Evolutionary conservation across 1,140 invertebrate genomes (phyloP), one percentile per base, ranked within the genome.

Genomic region (Propsilocerus akamusi): DNA sequence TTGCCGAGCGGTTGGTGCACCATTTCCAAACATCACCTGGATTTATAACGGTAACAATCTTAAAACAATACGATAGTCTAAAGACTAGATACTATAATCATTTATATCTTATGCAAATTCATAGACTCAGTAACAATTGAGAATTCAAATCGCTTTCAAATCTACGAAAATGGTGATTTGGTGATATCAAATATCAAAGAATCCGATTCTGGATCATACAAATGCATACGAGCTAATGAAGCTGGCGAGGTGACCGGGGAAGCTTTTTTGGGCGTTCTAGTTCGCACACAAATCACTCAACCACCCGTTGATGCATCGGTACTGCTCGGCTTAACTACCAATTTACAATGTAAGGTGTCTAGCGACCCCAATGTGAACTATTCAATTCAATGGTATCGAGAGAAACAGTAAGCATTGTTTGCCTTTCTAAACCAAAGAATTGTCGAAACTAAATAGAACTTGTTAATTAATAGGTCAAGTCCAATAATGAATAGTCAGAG

Each of bases 311-410:
- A 95, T 63, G 86, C 84, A 3, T 77, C 79, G 55, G 87, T 93
- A 20, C 76, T 95, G 34, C 71, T 96, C 2, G 91, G 91, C 17
- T 82, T 91, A 47, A 91, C 85, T 25, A 91, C 91, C 2, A 83
- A 83, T 17, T 68, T 97, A 48, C 86, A 91, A 57, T 97, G 94
- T 69, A 89, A 86, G 71, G 84, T 96, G 24, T 90, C 83, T n/a
- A 86, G 83, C 59, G 92, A 96, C 68, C 81, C 86, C 20, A 80
- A 79, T 53, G 84, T 96, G n/a, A 77, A 81, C n/a, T 91, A 83
- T 58, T 80, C 83, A 54, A 80, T 96, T 54, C 78, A 84, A 54
- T 97, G 93, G 94, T 90, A 81, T 65, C 86, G 90, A 57, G 84
- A 90, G 64, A 77, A 80, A 59, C 80, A 84, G 80, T n/a, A n/a